A percentile compares a stretch with the other conserved stretches of the same genome.
phyloP scores from a whole-genome alignment of 2,888 invertebrate species.

The Acleris sparsana region DNA sequence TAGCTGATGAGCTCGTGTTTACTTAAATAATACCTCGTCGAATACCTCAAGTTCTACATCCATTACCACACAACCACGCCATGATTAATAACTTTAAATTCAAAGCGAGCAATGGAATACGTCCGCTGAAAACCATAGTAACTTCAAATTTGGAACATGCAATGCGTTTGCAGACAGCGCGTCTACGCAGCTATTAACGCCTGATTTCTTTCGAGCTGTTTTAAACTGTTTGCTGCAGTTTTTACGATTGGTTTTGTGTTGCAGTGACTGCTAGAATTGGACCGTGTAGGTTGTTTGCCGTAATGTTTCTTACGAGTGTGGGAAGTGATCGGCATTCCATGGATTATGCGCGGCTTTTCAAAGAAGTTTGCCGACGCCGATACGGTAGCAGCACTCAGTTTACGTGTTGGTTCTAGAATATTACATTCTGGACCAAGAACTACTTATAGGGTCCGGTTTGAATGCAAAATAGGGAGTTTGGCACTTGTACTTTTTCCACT shows the following conservation, averaged over 20 bases:
- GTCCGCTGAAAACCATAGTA: constrained; percentile 25
- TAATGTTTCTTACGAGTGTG: constrained; percentile 42
- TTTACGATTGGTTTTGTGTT: constrained; percentile 35
- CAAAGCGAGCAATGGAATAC: constrained; percentile 42
- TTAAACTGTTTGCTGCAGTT: constrained; percentile 34
- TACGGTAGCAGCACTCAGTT: constrained; percentile 1
- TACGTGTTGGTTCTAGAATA: not conserved
- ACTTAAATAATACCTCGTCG: constrained; percentile 22
- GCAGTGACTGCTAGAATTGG: constrained; percentile 34
- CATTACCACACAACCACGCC: constrained; percentile 37
- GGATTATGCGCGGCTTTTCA: constrained; percentile 39
- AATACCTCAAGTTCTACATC: constrained; percentile 41
- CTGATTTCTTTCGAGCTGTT: constrained; percentile 31
- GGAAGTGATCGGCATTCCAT: constrained; percentile 42
- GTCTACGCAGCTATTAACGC: constrained; percentile 50
- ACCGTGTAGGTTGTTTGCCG: constrained; percentile 38
- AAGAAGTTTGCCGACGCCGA: constrained; percentile 31
- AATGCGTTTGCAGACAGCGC: constrained; percentile 56
- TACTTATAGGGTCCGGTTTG: no score
- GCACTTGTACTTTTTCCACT: no score
- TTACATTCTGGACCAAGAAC: no score
- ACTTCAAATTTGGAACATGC: constrained; percentile 39
- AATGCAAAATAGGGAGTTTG: no score
- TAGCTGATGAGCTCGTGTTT: constrained; percentile 39
- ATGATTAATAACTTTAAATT: not conserved